A percentile compares a stretch with the other conserved stretches of the same genome.
Conservation (phyloP, 92 coral and sea anemone species). For the Phymanthus crucifer region DNA sequence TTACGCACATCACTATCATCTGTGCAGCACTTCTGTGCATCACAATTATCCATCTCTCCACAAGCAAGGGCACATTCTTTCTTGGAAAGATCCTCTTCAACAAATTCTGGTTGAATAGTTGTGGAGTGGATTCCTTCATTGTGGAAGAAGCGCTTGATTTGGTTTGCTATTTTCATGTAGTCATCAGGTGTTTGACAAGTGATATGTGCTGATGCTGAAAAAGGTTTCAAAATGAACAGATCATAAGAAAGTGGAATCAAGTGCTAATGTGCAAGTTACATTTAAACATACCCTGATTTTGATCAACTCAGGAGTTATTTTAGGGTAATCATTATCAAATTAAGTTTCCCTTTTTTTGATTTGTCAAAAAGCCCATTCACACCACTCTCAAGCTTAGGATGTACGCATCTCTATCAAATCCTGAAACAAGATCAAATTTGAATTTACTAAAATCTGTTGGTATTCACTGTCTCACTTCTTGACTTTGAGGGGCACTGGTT, state of each 20-base stretch:
- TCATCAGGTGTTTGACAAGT: slow-evolving; percentile 93
- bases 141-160: slow-evolving; percentile 93
- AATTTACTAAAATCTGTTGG: no score
- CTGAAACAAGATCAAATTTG: no score
- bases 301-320: no score
- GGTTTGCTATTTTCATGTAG: slow-evolving; percentile 92
- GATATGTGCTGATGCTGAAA: slow-evolving; percentile 93
- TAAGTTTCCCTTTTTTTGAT: no score
- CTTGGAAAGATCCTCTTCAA: slow-evolving; percentile 44
- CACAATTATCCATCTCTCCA: slow-evolving; percentile 81
- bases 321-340: no score
- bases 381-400: no score
- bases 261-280: background rate
- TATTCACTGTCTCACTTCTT: no score
- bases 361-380: no score
- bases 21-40: slow-evolving; percentile 92
- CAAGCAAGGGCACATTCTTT: slow-evolving; percentile 86
- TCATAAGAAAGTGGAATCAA: background rate
- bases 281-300: no score
- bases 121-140: slow-evolving; percentile 99
- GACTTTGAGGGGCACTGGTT: no score
- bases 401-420: no score
- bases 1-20: slow-evolving; percentile 71
- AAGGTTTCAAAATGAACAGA: background rate
- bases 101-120: slow-evolving; percentile 98